Conservation (phyloP, 35 echinoderm and acorn worm species). For the Lytechinus pictus region DNA sequence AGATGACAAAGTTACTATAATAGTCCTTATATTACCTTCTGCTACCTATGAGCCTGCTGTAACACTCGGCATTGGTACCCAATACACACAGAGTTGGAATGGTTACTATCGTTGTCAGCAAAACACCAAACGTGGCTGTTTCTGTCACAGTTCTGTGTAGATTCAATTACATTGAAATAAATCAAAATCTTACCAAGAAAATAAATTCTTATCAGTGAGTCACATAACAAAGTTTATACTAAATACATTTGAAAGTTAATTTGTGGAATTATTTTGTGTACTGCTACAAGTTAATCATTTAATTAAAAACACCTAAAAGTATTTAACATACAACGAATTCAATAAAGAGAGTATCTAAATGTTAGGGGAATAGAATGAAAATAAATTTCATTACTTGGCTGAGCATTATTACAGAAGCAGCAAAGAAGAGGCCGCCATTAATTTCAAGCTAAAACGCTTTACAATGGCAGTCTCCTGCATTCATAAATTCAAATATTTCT, state of each 20-base stretch:
- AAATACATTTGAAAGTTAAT: not conserved
- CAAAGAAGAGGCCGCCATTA: too few relatives aligned
- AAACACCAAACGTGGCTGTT: slow-evolving; percentile 73
- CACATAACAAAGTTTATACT: not conserved
- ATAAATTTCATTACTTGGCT: not conserved
- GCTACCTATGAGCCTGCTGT: slow-evolving; percentile 68
- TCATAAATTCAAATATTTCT: too few relatives aligned
- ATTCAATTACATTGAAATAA: not conserved
- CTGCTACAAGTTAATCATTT: not conserved
- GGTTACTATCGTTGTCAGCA: slow-evolving; percentile 72
- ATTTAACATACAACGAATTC: too few relatives aligned
- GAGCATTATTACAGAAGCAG: not conserved
- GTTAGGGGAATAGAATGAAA: not conserved
- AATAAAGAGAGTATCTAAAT: not conserved
- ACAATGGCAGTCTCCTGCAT: too few relatives aligned
- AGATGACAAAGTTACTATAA: too few relatives aligned
- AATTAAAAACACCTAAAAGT: too few relatives aligned
- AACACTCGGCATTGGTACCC: slow-evolving; percentile 58
- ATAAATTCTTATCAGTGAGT: not conserved
- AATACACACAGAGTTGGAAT: slow-evolving; percentile 70
- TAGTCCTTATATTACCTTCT: slow-evolving; percentile 44
- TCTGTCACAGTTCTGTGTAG: slow-evolving; percentile 62
- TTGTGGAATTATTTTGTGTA: too few relatives aligned
- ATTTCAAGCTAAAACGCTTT: too few relatives aligned
- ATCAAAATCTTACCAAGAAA: not conserved